These are phyloP conservation scores for Merluccius polli DNA, from an alignment of 2,797 vertebrate species.

Conservation along the genomic window DNA sequence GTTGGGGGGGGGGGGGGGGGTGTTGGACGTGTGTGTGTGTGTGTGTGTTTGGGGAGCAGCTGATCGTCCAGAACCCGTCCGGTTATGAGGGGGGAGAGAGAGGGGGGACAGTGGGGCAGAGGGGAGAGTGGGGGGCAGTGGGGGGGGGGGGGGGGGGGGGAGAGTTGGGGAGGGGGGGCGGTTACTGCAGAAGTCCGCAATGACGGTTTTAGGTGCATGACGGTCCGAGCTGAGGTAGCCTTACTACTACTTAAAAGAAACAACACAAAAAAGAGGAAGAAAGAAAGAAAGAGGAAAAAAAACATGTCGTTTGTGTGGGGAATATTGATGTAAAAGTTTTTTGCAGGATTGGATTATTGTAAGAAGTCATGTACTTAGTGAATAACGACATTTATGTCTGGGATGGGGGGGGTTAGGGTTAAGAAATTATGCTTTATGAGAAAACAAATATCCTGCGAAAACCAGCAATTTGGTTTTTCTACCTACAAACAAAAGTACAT, in stretches of 20 bases:
- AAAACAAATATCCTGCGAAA: conserved; percentile 42
- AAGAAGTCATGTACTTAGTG: conserved; percentile 29
- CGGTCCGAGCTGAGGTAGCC: conserved; percentile 71
- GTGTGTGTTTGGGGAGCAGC: conserved; percentile 10
- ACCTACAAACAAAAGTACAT: conserved; percentile 43
- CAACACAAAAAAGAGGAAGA: too few relatives aligned
- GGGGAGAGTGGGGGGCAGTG: too few relatives aligned
- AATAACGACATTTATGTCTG: conserved; percentile 45
- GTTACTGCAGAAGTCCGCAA: conserved; percentile 6
- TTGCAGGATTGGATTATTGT: conserved; percentile 57
- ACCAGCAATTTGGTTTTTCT: conserved; percentile 65
- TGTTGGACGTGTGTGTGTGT: too few relatives aligned
- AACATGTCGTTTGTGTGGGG: conserved; percentile 63
- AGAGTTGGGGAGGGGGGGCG: too few relatives aligned
- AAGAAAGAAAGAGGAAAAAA: too few relatives aligned
- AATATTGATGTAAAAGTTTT: conserved; percentile 62
- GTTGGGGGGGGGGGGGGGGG: too few relatives aligned
- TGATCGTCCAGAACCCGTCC: conserved; percentile 18
- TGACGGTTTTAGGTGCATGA: conserved; percentile 69
- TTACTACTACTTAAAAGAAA: conserved; percentile 61
- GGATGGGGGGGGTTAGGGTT: conserved; percentile 25
- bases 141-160: too few relatives aligned
- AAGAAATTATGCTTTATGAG: conserved; percentile 39
- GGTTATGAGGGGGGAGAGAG: too few relatives aligned
- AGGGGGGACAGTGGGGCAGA: too few relatives aligned